phyloP scores from a whole-genome alignment of 2,113 vertebrate genomes.

The Melanerpes formicivorus region DNA sequence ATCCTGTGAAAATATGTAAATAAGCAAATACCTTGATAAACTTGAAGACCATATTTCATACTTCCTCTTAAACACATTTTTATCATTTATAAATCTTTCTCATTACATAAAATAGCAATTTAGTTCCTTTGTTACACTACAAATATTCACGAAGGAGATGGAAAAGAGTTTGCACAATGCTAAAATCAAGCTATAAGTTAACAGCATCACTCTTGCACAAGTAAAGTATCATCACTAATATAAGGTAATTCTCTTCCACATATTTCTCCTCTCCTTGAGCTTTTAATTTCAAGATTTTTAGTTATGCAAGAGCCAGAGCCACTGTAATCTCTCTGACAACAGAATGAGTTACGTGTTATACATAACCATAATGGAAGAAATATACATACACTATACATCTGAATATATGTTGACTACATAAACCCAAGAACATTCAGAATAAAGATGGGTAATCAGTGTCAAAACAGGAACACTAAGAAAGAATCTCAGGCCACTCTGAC shows the following conservation, averaged over 20 bases:
- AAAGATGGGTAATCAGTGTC: neutral
- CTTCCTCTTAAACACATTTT: neutral
- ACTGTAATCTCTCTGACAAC: neutral
- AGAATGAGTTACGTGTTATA: neutral
- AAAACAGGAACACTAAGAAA: neutral
- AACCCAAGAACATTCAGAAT: neutral
- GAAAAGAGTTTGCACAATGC: neutral
- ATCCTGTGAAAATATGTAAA: neutral
- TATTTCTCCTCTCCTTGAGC: neutral
- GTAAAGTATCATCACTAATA: neutral
- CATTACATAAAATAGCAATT: neutral
- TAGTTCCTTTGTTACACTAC: neutral
- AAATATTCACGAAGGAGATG: neutral
- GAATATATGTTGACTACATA: neutral
- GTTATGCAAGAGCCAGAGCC: neutral
- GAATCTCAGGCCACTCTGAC: neutral
- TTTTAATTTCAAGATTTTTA: neutral
- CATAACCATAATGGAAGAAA: slow-evolving; percentile 9
- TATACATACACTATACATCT: neutral
- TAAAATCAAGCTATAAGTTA: neutral
- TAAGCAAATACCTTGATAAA: neutral
- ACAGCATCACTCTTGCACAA: neutral
- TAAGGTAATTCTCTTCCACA: neutral
- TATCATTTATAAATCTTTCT: neutral
- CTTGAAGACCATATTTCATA: neutral